A percentile compares a stretch with the other conserved stretches of the same genome.
These are phyloP conservation scores for Caenorhabditis afra DNA, from an alignment of 2,888 invertebrate species.

Conservation along the genomic window DNA sequence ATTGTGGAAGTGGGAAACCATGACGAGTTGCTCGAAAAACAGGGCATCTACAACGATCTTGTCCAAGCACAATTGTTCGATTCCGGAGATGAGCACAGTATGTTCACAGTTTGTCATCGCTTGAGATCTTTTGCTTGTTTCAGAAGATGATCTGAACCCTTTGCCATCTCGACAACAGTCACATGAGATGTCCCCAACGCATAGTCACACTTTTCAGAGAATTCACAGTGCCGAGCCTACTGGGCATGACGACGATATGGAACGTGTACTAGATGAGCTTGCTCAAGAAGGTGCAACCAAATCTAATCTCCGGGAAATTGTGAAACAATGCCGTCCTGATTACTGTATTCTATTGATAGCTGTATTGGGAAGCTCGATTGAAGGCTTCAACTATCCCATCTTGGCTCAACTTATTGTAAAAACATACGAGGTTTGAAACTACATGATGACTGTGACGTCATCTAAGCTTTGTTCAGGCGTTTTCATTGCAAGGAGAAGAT, in stretches of 20 bases:
- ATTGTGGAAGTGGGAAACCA: conserved; percentile 87
- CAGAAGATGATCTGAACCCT: conserved; percentile 19
- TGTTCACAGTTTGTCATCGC: no score
- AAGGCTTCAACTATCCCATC: conserved; percentile 45
- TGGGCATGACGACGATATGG: conserved; percentile 47
- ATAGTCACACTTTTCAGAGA: conserved; percentile 40
- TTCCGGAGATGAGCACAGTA: conserved; percentile 55
- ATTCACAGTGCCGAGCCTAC: conserved; percentile 36
- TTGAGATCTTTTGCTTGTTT: not conserved
- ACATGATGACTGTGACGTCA: not conserved
- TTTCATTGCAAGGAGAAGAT: conserved; percentile 72
- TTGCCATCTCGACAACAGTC: conserved; percentile 32
- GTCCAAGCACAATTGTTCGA: conserved; percentile 72
- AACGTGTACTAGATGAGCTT: conserved; percentile 45
- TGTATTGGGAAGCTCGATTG: conserved; percentile 25
- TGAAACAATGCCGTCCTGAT: conserved; percentile 44
- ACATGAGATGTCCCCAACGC: conserved; percentile 32
- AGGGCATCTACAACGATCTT: conserved; percentile 85
- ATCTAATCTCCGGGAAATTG: conserved; percentile 41
- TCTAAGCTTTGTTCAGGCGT: conserved; percentile 26
- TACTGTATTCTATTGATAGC: conserved; percentile 35
- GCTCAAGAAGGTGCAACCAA: conserved; percentile 40
- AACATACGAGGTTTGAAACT: conserved; percentile 31
- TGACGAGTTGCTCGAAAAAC: conserved; percentile 84
- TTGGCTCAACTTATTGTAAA: conserved; percentile 34